Evolutionary conservation across 1,140 invertebrate species (phyloP), one percentile per base, ranked within the genome.

Genomic region (Bombus picipes): DNA sequence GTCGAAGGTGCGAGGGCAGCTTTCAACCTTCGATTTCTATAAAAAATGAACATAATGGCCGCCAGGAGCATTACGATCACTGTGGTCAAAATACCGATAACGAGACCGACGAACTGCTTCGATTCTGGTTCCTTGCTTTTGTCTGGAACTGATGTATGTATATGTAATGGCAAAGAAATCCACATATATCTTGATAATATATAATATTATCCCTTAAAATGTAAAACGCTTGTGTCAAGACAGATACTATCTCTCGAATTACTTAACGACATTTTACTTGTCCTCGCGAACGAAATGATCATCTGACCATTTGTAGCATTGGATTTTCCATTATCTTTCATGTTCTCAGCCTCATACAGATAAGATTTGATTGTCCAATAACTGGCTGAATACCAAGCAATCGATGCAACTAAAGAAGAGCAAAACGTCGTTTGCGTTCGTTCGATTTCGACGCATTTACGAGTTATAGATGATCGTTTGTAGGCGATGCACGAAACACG

Each of bases 51-150:
- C 82, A 97, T 95, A 92, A 98, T 97, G 71, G 97, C 96, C 13
- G 96, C 96, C 71, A 97, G 94, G 25, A 97, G 95, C 83, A 97
- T 94, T 34, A 98, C 93, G 87, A 98, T 97, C 86, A 97, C 96
- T 39, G 97, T 97, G 28, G 97, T 96, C 87, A 98, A 95, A 66
- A 97, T 96, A n/a, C 97, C 97, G 90, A 98, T 97, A 83, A 98
- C 96, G 87, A 97, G 96, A 68, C 97, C 97, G 90, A 98, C 97
- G 90, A 97, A 95, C 91, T 96, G 95, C 86, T 95, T 96, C 78
- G 96, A 95, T 91, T 97, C 96, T 59, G 95, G 93, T 80, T 95
- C 94, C 81, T 94, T 94, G 85, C 90, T 94, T 80, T 93, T 94
- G 89, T 95, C 94, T 92, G 93, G 92, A 94, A 94, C 94, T 94